phyloP scores from a whole-genome alignment of 2,888 invertebrate species.

The Brenthis ino region DNA sequence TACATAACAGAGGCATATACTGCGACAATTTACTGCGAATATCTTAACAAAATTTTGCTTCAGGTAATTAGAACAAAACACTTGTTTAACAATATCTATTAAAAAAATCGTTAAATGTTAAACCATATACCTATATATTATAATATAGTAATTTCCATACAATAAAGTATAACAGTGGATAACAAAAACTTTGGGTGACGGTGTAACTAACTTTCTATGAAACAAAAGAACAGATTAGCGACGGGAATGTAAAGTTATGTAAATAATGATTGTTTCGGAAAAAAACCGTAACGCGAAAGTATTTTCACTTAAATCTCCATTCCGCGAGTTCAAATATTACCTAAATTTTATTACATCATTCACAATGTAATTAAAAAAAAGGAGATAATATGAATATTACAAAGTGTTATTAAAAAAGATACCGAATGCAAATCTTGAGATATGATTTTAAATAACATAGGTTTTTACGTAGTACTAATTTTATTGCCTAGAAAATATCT shows the following conservation, averaged over 20 bases:
- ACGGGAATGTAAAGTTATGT: conserved; percentile 32
- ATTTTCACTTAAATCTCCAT: conserved; percentile 23
- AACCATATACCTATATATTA: neutral
- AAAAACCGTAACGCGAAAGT: conserved; percentile 18
- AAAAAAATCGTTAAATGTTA: neutral
- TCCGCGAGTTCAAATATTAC: conserved; percentile 2
- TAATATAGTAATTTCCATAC: conserved; percentile 1
- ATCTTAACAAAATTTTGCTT: too few relatives aligned
- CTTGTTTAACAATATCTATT: neutral
- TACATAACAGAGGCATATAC: neutral
- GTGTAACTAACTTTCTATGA: conserved; percentile 30
- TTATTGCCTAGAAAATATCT: too few relatives aligned
- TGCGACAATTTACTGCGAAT: neutral
- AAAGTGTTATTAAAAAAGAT: too few relatives aligned
- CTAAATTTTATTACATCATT: conserved; percentile 5
- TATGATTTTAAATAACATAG: too few relatives aligned
- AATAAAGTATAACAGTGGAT: conserved; percentile 24
- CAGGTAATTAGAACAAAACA: too few relatives aligned
- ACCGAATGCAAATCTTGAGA: too few relatives aligned
- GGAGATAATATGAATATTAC: too few relatives aligned
- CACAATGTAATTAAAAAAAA: too few relatives aligned
- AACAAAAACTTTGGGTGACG: neutral
- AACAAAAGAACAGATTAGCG: conserved; percentile 30
- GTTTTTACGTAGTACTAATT: too few relatives aligned
- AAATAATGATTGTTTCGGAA: conserved; percentile 19